These are phyloP conservation scores for Phengaris alcon DNA, from an alignment of 2,888 invertebrate species.

Conservation along the genomic window DNA sequence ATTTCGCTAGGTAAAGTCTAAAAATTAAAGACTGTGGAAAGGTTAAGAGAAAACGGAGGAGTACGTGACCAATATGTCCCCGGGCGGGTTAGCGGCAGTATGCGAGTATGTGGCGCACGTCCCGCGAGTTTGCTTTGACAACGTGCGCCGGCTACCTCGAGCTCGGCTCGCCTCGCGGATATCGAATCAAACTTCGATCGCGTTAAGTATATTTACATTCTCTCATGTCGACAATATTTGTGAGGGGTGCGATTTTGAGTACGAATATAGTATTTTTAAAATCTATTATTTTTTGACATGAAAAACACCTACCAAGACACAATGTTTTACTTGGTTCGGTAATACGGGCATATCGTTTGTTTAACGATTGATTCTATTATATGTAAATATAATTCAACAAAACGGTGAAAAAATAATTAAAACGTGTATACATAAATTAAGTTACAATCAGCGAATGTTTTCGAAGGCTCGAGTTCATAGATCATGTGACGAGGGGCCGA, in stretches of 20 bases:
- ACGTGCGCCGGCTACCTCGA: conserved; percentile 65
- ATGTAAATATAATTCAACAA: neutral
- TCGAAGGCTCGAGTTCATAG: conserved; percentile 29
- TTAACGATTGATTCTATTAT: too few relatives aligned
- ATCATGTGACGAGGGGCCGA: conserved; percentile 28
- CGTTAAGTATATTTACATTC: conserved; percentile 54
- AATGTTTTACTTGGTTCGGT: too few relatives aligned
- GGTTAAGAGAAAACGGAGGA: conserved; percentile 67
- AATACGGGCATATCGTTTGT: too few relatives aligned
- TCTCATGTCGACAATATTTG: conserved; percentile 41
- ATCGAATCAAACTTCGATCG: conserved; percentile 63
- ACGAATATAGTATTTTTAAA: neutral
- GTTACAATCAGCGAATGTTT: neutral
- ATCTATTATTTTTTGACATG: neutral
- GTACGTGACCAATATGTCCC: conserved; percentile 75
- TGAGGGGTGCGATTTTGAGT: neutral
- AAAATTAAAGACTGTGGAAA: conserved; percentile 67
- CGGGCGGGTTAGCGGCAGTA: conserved; percentile 50
- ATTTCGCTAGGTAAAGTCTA: conserved; percentile 45
- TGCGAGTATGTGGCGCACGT: conserved; percentile 65
- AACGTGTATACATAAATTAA: neutral
- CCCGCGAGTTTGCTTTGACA: conserved; percentile 68
- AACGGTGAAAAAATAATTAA: neutral
- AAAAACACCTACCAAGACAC: too few relatives aligned
- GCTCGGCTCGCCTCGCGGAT: conserved; percentile 52